Base-by-base conservation (phyloP, 2,113 vertebrate genomes). In the Elachura formosa region DNA sequence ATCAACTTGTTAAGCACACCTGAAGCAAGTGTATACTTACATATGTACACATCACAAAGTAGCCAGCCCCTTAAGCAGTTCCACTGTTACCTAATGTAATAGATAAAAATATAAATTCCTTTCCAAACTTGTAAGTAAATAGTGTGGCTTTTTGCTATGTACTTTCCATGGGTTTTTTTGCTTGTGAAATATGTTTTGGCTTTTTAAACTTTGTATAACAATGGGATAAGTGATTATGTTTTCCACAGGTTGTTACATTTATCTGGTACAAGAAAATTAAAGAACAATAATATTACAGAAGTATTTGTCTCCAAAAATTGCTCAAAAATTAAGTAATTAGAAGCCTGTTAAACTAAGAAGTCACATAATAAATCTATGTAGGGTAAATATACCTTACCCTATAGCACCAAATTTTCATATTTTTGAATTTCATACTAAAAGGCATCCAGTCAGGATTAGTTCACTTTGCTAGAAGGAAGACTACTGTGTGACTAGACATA, bases 121-220 rank as follows among this genome's bases (percentile, higher is more conserved):
- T 76, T 75, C 17, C 5, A 69, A 21, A 66, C 9, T 33, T 28
- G 1, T 38, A 38, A 40, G 13, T 55, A 52, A 58, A 26, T 28
- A 11, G 2, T 31, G 10, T 71, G 4, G 2, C 3, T 61, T 29
- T 31, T 71, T 71, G 78, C 72, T 14, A 6, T 56, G 29, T 68
- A 4, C 2, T 77, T 91, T 28, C 12, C 1, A 0, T 33, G 6
- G 3, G 1, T 8, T 63, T 46, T 23, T 6, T 34, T 21, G 12
- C 5, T 14, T 31, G 14, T 41, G 48, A 46, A n/a, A 15, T 15
- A 25, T 36, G 10, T n/a, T n/a, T n/a, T n/a, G n/a, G n/a, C n/a
- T n/a, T n/a, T n/a, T n/a, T n/a, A n/a, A n/a, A n/a, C n/a, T n/a
- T n/a, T 80, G 3, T 28, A 28, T 59, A 4, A n/a, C 1, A 51